Conservation (phyloP, 2,113 vertebrate species). For the Pseudorhombus dupliciocellatus region DNA sequence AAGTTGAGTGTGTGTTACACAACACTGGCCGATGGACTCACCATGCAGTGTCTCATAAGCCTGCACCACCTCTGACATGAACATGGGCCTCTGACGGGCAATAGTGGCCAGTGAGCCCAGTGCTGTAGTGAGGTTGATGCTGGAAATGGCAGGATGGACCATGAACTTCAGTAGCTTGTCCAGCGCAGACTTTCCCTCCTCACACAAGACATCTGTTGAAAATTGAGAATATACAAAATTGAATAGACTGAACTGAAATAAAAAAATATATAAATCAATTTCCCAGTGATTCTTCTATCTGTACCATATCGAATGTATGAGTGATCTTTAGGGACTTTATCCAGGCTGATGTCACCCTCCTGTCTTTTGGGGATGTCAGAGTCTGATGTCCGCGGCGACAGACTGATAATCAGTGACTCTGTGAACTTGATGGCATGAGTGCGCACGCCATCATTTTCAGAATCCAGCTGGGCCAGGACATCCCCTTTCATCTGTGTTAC, state of each 20-base stretch:
- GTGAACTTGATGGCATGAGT: slow-evolving; percentile 97
- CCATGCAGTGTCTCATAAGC: slow-evolving; percentile 93
- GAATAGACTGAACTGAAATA: background rate
- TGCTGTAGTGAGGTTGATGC: slow-evolving; percentile 94
- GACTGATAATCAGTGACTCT: slow-evolving; percentile 90
- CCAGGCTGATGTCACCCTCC: slow-evolving; percentile 91
- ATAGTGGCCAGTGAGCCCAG: slow-evolving; percentile 91
- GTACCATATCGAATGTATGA: slow-evolving; percentile 89
- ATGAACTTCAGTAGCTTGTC: slow-evolving; percentile 96
- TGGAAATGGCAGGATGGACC: slow-evolving; percentile 96
- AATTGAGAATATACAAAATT: background rate
- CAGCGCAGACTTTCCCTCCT: slow-evolving; percentile 88
- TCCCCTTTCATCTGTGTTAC: slow-evolving; percentile 90
- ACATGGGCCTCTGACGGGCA: slow-evolving; percentile 94
- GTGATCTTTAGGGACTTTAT: slow-evolving; percentile 90
- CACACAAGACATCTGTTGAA: slow-evolving; percentile 83
- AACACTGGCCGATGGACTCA: slow-evolving; percentile 52
- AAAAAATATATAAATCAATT: background rate
- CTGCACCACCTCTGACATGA: slow-evolving; percentile 96
- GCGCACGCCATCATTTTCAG: slow-evolving; percentile 93
- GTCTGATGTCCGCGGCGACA: slow-evolving; percentile 87
- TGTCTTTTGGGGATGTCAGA: slow-evolving; percentile 90
- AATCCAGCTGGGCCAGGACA: slow-evolving; percentile 89
- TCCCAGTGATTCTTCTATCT: background rate
- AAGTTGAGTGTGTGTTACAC: background rate